A percentile compares a stretch with the other conserved stretches of the same genome.
These are phyloP conservation scores for Idaea straminata DNA, from an alignment of 2,888 invertebrate genomes.

Conservation along the genomic window DNA sequence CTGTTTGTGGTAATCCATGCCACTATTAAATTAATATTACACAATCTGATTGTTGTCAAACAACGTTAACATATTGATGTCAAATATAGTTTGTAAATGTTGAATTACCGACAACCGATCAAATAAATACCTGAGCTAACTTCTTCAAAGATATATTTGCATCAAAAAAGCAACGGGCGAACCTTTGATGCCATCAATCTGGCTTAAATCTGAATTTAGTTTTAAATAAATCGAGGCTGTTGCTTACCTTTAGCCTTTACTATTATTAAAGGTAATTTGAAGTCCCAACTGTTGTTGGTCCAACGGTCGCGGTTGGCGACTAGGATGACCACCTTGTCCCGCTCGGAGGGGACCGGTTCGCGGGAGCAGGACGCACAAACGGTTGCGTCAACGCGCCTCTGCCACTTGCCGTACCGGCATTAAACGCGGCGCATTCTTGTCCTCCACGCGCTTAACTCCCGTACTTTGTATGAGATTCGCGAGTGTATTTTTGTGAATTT, in stretches of 20 bases:
- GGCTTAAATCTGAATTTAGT: neutral
- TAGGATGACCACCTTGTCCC: slow-evolving; percentile 55
- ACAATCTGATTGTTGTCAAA: neutral
- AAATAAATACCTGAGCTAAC: neutral
- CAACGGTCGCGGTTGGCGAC: slow-evolving; percentile 48
- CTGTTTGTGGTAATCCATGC: neutral
- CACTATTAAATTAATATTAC: neutral
- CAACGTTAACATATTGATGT: too few relatives aligned
- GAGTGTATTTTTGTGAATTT: slow-evolving; percentile 58
- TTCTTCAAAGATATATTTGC: neutral
- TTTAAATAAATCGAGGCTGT: neutral
- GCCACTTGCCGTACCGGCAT: slow-evolving; percentile 59
- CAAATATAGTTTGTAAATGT: too few relatives aligned
- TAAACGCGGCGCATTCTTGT: slow-evolving; percentile 55
- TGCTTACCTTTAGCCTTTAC: neutral
- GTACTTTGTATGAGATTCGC: slow-evolving; percentile 53
- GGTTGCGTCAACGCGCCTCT: slow-evolving; percentile 55
- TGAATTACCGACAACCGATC: too few relatives aligned
- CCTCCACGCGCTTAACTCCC: slow-evolving; percentile 43
- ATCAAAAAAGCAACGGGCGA: neutral
- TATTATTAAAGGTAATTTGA: slow-evolving; percentile 4
- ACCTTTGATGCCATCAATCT: neutral
- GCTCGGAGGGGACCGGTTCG: slow-evolving; percentile 40
- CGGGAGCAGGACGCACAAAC: slow-evolving; percentile 52
- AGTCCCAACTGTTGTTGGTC: slow-evolving; percentile 20